phyloP scores from a whole-genome alignment of 2,888 invertebrate species.

The Gasteruption jaculator region DNA sequence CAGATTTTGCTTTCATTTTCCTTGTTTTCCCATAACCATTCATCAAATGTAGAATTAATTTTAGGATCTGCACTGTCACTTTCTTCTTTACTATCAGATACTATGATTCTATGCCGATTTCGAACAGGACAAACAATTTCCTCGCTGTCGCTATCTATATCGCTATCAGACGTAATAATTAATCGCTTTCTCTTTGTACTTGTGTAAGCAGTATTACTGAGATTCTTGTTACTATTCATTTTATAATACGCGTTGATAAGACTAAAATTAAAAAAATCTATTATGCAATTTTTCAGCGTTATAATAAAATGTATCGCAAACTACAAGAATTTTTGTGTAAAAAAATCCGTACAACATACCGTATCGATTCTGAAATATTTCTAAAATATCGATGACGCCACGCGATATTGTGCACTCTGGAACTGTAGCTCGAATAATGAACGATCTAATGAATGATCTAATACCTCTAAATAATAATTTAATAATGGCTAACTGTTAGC shows the following conservation, averaged over 20 bases:
- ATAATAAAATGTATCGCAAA: too few relatives aligned
- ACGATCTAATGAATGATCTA: too few relatives aligned
- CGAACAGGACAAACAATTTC: constrained; percentile 13
- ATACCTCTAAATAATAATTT: too few relatives aligned
- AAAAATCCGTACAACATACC: too few relatives aligned
- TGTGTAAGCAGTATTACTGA: constrained; percentile 12
- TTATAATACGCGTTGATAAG: constrained; percentile 13
- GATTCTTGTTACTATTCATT: constrained; percentile 12
- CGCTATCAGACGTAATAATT: constrained; percentile 10
- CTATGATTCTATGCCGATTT: constrained; percentile 12
- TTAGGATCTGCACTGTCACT: constrained; percentile 9
- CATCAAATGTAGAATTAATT: constrained; percentile 10
- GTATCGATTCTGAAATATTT: too few relatives aligned
- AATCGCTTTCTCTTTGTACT: constrained; percentile 13
- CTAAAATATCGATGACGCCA: too few relatives aligned
- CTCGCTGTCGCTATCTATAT: constrained; percentile 14
- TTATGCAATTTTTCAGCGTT: constrained; percentile 4
- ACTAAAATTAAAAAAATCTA: constrained; percentile 7
- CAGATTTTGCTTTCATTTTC: constrained; percentile 11
- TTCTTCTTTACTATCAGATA: constrained; percentile 14
- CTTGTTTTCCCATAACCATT: constrained; percentile 11
- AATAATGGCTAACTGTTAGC: constrained; percentile 3
- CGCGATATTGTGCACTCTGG: constrained; percentile 6
- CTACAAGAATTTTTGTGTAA: too few relatives aligned
- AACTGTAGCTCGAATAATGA: constrained; percentile 5